Evolutionary conservation across 2,888 invertebrate genomes (phyloP).

Genomic region (Drosophila infuscata): DNA sequence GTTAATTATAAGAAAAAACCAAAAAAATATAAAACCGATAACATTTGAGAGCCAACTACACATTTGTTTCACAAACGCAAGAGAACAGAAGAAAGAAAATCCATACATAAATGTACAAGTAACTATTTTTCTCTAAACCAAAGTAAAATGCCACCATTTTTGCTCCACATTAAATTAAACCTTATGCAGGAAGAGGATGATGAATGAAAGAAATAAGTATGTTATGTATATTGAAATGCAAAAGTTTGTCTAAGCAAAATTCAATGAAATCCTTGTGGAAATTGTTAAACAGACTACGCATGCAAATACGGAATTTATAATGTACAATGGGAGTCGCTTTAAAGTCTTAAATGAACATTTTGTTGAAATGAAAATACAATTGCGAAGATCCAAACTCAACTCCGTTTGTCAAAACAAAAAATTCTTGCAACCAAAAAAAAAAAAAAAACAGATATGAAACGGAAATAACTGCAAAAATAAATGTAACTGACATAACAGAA

Average conservation of each 20-base stretch:
- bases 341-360: constrained; percentile 69
- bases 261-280: constrained; percentile 51
- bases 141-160: constrained; percentile 77
- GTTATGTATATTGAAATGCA: constrained; percentile 47
- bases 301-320: constrained; percentile 79
- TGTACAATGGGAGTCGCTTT: constrained; percentile 81
- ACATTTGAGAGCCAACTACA: constrained; percentile 58
- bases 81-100: constrained; percentile 50
- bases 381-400: constrained; percentile 61
- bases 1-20: constrained; percentile 71
- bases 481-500: constrained; percentile 79
- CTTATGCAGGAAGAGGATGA: constrained; percentile 60
- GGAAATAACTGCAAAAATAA: constrained; percentile 80
- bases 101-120: constrained; percentile 74
- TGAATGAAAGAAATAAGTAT: constrained; percentile 45
- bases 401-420: constrained; percentile 69
- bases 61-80: constrained; percentile 55
- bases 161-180: constrained; percentile 74
- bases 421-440: constrained; percentile 62
- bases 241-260: constrained; percentile 50
- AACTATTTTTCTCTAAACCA: constrained; percentile 79
- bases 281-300: constrained; percentile 79
- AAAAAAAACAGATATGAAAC: constrained; percentile 64
- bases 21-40: constrained; percentile 39
- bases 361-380: constrained; percentile 61